Evolutionary conservation across 2,888 invertebrate genomes (phyloP), one percentile per base, ranked within the genome.

Genomic region (Atherix ibis): DNA sequence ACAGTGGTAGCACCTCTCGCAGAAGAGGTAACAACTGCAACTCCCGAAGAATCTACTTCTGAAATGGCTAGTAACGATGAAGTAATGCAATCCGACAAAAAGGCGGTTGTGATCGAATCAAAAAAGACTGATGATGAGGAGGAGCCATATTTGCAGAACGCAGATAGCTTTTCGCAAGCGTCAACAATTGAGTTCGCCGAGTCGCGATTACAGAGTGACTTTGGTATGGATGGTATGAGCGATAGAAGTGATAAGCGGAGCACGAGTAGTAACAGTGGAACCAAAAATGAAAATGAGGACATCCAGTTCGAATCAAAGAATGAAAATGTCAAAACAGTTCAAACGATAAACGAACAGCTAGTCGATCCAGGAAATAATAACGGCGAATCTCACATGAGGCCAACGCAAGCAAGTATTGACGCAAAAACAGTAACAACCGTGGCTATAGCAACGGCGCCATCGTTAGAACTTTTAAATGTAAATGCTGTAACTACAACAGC

Each of bases 111-210:
- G 22, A 22, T 22, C 10, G 10, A 22, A 14, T 31, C 9, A 43
- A 48, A 6, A 16, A 18, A 18, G 10, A 28, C 39, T 28, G 36
- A 36, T 13, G 37, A 34, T 27, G 37, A 38, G 22, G 40, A 40
- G 4, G 40, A 40, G 4, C 38, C 42, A 12, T 44, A 48, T 14
- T 56, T 57, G 38, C 48, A 46, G 15, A 59, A 60, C 38, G 52
- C 53, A 13, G 59, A 60, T 30, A 59, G 57, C 38, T 58, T 59
- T 40, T 61, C 62, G 6, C 60, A 61, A 36, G 60, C 62, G 17
- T 59, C 59, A 5, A 61, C 60, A 0, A 52, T 61, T 31, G 60
- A 61, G 34, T 58, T 59, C 38, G 55, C 58, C 1, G 61, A 61
- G 36, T 42, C 48, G 17, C 43, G 46, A 27, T 39, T 43, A 6